Percentiles rank a stretch among this genome's conserved stretches.
These are phyloP conservation scores for Kryptopterus vitreolus DNA, from an alignment of 2,797 vertebrate genomes.

Conservation along the genomic window DNA sequence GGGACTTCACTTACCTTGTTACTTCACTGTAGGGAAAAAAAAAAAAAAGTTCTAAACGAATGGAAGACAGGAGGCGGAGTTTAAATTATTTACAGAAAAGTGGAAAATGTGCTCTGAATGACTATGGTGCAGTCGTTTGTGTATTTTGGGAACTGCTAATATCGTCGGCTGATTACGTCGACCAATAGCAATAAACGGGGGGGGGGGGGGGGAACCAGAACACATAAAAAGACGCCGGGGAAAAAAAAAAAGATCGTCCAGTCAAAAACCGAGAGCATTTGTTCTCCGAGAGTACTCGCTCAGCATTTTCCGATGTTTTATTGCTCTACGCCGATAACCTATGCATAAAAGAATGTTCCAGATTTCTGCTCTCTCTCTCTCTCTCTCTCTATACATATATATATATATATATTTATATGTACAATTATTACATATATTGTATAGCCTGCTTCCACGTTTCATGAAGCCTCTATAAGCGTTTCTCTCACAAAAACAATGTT, in stretches of 20 bases:
- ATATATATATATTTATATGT: too few species aligned
- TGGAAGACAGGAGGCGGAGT: neutral
- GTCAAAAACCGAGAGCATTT: neutral
- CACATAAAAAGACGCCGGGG: too few species aligned
- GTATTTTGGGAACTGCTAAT: neutral
- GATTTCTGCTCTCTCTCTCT: too few species aligned
- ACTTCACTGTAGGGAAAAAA: neutral
- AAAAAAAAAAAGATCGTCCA: neutral
- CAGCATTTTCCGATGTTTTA: neutral
- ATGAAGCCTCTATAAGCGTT: neutral
- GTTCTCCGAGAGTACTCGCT: neutral
- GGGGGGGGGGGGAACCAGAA: too few species aligned
- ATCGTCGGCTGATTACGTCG: neutral
- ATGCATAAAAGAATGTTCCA: too few species aligned
- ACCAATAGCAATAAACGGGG: neutral
- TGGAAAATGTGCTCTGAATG: neutral
- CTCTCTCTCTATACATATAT: too few species aligned
- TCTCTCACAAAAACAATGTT: slow-evolving; percentile 1
- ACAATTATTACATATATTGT: too few species aligned
- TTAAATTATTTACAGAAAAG: neutral
- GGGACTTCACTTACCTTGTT: neutral
- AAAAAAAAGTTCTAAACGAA: neutral
- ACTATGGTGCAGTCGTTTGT: neutral
- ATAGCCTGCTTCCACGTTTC: neutral
- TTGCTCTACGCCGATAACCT: neutral